phyloP scores from a whole-genome alignment of 2,113 vertebrate genomes.

The Cnemophilus loriae region DNA sequence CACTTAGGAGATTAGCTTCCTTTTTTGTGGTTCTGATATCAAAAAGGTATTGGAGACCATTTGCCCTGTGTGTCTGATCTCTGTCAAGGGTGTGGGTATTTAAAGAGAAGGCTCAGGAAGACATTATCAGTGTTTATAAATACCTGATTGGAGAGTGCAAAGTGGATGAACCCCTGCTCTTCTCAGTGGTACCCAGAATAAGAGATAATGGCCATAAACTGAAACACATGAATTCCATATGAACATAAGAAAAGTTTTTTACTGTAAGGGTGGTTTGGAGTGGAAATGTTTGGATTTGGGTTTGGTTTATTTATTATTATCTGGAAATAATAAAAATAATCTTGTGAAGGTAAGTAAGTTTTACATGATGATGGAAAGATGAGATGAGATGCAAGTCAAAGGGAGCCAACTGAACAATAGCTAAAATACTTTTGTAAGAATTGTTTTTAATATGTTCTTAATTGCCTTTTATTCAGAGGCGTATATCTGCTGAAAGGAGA shows the following conservation, averaged over 20 bases:
- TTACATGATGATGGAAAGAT: background rate
- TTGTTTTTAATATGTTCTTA: background rate
- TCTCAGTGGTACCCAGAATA: background rate
- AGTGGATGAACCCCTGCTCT: background rate
- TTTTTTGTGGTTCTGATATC: background rate
- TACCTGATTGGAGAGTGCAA: background rate
- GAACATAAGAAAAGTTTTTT: background rate
- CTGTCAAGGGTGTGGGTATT: background rate
- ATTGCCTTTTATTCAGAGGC: background rate
- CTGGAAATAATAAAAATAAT: background rate
- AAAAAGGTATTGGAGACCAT: background rate
- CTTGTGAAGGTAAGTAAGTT: background rate
- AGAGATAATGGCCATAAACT: background rate
- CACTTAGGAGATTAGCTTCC: background rate
- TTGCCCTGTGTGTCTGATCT: background rate
- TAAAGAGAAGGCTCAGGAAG: background rate
- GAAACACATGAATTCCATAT: background rate
- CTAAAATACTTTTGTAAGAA: background rate
- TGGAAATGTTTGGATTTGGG: background rate
- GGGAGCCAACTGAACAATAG: background rate
- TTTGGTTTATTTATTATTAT: background rate
- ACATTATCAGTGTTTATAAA: background rate
- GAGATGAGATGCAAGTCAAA: background rate
- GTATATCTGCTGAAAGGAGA: background rate
- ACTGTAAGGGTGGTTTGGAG: background rate